Percentiles rank a stretch among this genome's conserved stretches.
Conservation (phyloP, 2,113 vertebrate species). For the Lutjanus erythropterus region DNA sequence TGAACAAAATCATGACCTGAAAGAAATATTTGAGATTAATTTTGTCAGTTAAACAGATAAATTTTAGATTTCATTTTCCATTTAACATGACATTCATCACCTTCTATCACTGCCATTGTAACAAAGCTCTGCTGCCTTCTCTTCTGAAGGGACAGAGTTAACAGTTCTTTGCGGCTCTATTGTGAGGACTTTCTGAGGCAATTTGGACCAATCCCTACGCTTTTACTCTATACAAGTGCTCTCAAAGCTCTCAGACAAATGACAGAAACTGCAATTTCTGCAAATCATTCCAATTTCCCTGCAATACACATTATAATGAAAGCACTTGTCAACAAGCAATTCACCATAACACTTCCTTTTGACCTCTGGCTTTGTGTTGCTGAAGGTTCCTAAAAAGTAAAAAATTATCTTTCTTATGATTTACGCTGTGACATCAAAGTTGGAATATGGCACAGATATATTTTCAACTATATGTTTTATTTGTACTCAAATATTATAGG, state of each 20-base stretch:
- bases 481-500: no score
- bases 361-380: conserved; percentile 14
- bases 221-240: conserved; percentile 33
- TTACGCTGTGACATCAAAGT: not conserved
- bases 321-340: conserved; percentile 35
- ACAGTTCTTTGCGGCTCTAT: not conserved
- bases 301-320: conserved; percentile 23
- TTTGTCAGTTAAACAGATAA: no score
- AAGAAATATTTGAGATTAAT: no score
- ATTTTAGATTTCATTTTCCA: not conserved
- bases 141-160: not conserved
- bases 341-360: conserved; percentile 4
- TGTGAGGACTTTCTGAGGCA: conserved; percentile 10
- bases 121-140: not conserved
- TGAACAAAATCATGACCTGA: no score
- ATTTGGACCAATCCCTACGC: conserved; percentile 24
- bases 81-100: not conserved
- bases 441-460: not conserved
- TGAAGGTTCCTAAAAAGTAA: not conserved
- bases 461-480: no score
- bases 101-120: not conserved
- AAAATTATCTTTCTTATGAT: not conserved
- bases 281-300: conserved; percentile 41
- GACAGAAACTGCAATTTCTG: conserved; percentile 45
- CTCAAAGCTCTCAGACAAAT: conserved; percentile 37